phyloP scores from a whole-genome alignment of 1,140 invertebrate species.

The Parapsyche elsis region DNA sequence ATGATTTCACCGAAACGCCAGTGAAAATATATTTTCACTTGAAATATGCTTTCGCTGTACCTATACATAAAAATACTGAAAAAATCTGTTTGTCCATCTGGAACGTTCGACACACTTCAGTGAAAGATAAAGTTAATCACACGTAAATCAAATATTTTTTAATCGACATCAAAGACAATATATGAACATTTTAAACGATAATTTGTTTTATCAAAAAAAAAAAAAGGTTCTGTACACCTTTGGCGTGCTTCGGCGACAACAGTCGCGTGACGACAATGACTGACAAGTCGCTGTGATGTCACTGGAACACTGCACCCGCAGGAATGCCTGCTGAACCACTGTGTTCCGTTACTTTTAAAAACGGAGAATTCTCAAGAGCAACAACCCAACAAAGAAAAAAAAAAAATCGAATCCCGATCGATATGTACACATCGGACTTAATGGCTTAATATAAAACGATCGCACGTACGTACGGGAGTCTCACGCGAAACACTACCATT shows the following conservation, averaged over 20 bases:
- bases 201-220: not conserved
- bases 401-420: not conserved
- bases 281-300: slow-evolving; percentile 9
- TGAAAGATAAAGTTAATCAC: too few species aligned
- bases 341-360: slow-evolving; percentile 28
- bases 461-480: slow-evolving; percentile 24
- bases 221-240: not conserved
- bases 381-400: too few species aligned
- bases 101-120: too few species aligned
- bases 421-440: slow-evolving; percentile 7
- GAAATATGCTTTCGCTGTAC: too few species aligned
- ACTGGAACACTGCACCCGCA: slow-evolving; percentile 34
- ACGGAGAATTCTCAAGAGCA: slow-evolving; percentile 14
- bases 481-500: not conserved
- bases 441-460: slow-evolving; percentile 43
- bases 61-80: too few species aligned
- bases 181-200: not conserved
- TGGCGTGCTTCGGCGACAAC: not conserved
- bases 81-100: too few species aligned
- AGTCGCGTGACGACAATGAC: slow-evolving; percentile 19
- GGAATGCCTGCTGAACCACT: slow-evolving; percentile 6
- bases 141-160: too few species aligned
- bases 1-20: too few species aligned
- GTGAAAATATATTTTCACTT: too few species aligned
- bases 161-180: too few species aligned